A percentile compares a stretch with the other conserved stretches of the same genome.
These are phyloP conservation scores for Heteropelma amictum DNA, from an alignment of 2,888 invertebrate genomes.

Conservation along the genomic window DNA sequence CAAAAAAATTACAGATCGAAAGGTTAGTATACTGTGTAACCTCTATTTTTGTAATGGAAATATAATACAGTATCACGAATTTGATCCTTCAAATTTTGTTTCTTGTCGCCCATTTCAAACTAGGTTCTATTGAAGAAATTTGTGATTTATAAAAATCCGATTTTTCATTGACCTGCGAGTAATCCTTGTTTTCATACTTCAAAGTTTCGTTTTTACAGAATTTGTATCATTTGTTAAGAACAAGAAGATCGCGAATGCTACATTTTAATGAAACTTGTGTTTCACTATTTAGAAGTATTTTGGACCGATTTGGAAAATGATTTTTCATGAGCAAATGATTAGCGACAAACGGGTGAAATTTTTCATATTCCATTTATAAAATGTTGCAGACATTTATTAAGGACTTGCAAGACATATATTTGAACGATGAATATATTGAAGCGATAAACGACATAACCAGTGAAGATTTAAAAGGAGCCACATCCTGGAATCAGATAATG, in stretches of 20 bases:
- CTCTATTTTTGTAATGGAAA: not conserved
- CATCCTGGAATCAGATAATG: constrained; percentile 49
- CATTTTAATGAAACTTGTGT: too few relatives aligned
- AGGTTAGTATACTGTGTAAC: constrained; percentile 58
- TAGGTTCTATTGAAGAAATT: too few relatives aligned
- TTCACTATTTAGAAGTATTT: too few relatives aligned
- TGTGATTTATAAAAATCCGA: too few relatives aligned
- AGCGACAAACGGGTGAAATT: not conserved
- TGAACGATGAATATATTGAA: constrained; percentile 21
- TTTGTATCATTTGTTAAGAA: too few relatives aligned
- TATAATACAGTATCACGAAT: not conserved
- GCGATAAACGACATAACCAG: constrained; percentile 33
- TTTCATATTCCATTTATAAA: too few relatives aligned
- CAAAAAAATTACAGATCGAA: constrained; percentile 60
- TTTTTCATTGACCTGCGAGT: too few relatives aligned
- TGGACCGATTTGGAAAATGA: not conserved
- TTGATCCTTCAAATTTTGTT: not conserved
- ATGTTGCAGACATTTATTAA: constrained; percentile 21
- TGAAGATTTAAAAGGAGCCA: not conserved
- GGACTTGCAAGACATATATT: constrained; percentile 24
- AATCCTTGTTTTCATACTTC: too few relatives aligned
- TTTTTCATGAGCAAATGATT: not conserved
- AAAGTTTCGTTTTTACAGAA: too few relatives aligned
- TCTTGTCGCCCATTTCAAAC: too few relatives aligned
- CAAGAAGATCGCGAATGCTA: too few relatives aligned